Percentiles rank a stretch among this genome's conserved stretches.
phyloP scores from a whole-genome alignment of 1,140 invertebrate genomes.

The Pogonus chalceus region DNA sequence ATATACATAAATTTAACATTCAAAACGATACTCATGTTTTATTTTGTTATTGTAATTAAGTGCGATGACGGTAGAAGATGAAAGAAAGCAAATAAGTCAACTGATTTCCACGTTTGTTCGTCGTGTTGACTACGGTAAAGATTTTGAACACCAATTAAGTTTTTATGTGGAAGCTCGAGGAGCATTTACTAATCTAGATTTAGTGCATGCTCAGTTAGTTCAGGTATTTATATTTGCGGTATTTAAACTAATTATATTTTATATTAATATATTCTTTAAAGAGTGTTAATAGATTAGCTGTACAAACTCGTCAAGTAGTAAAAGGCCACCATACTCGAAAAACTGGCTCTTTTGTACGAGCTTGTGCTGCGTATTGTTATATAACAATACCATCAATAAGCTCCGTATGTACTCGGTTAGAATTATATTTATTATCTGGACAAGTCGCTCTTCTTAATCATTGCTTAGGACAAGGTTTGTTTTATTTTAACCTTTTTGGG shows the following conservation, averaged over 20 bases:
- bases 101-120: conserved; percentile 73
- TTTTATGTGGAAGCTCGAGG: conserved; percentile 89
- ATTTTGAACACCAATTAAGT: conserved; percentile 82
- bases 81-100: conserved; percentile 73
- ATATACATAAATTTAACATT: conserved; percentile 7
- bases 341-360: conserved; percentile 75
- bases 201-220: conserved; percentile 72
- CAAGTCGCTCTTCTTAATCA: conserved; percentile 84
- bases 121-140: conserved; percentile 68
- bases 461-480: conserved; percentile 77
- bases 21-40: conserved; percentile 8
- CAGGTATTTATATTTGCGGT: too few species aligned
- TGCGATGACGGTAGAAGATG: conserved; percentile 87
- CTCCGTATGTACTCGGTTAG: conserved; percentile 61
- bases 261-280: conserved; percentile 24
- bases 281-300: conserved; percentile 69
- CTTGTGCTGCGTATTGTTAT: conserved; percentile 91
- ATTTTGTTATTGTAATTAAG: conserved; percentile 38
- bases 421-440: conserved; percentile 78
- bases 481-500: not conserved
- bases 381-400: conserved; percentile 91
- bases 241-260: not conserved
- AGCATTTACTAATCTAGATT: conserved; percentile 81
- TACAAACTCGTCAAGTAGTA: conserved; percentile 62
- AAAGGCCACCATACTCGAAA: conserved; percentile 69